These are phyloP conservation scores for Caenorhabditis sinica DNA, from an alignment of 2,888 invertebrate genomes.

Conservation along the genomic window DNA sequence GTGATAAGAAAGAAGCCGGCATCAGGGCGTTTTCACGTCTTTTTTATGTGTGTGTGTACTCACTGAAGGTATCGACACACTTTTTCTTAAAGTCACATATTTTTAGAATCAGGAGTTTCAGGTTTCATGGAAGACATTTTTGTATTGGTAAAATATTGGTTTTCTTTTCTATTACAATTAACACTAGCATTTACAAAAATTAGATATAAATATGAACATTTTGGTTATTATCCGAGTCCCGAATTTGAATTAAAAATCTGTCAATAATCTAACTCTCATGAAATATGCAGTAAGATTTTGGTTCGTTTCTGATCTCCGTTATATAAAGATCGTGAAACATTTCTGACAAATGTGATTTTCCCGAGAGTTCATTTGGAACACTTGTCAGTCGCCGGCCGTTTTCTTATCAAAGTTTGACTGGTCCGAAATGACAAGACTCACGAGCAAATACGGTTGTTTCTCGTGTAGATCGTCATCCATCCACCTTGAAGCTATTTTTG, in stretches of 20 bases:
- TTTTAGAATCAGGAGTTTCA: background rate
- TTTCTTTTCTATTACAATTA: no score
- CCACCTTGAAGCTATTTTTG: slow-evolving; percentile 54
- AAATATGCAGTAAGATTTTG: no score
- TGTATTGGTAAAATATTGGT: no score
- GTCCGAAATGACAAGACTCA: slow-evolving; percentile 51
- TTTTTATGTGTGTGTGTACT: slow-evolving; percentile 39
- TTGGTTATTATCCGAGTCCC: no score
- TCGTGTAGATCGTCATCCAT: slow-evolving; percentile 40
- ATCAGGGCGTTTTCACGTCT: slow-evolving; percentile 44
- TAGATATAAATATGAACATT: no score
- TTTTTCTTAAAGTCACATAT: slow-evolving; percentile 12
- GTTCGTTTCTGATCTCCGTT: no score
- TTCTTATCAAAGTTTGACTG: slow-evolving; percentile 15
- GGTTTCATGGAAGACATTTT: background rate
- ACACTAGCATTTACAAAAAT: background rate
- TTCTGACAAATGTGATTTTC: no score
- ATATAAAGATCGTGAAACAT: no score
- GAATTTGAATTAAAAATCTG: no score
- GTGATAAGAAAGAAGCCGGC: slow-evolving; percentile 36
- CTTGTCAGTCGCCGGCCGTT: no score
- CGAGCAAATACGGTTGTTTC: slow-evolving; percentile 49
- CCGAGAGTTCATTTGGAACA: no score
- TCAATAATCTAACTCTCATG: no score
- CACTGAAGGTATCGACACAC: slow-evolving; percentile 32